Evolutionary conservation across 1,140 invertebrate species (phyloP).

Genomic region (Tetragnatha versicolor): DNA sequence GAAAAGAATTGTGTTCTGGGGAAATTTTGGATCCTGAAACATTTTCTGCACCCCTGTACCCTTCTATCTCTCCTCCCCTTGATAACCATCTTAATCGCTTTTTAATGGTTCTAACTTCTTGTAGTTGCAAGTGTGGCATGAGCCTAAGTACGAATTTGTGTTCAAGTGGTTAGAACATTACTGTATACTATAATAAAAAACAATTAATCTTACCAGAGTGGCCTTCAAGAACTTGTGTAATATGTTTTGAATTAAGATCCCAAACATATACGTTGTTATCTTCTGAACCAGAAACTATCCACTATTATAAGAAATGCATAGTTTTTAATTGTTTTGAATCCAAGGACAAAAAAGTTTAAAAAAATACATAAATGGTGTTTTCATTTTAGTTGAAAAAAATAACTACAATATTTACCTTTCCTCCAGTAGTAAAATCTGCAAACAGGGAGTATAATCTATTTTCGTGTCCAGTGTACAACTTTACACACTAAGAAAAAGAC

Average conservation of each 20-base stretch:
- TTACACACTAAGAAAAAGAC: slow-evolving; percentile 76
- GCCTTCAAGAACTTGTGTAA: slow-evolving; percentile 95
- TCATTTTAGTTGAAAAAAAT: neutral
- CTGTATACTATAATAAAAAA: neutral
- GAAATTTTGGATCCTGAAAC: no score
- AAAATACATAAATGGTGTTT: neutral
- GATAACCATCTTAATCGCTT: no score
- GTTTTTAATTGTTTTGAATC: neutral
- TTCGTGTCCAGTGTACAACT: slow-evolving; percentile 96
- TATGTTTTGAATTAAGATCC: slow-evolving; percentile 99
- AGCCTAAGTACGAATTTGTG: no score
- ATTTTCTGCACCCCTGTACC: no score
- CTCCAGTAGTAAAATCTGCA: slow-evolving; percentile 99
- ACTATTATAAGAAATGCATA: slow-evolving; percentile 70
- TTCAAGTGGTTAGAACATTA: neutral
- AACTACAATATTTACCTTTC: slow-evolving; percentile 78
- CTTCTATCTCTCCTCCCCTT: no score
- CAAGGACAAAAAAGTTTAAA: no score
- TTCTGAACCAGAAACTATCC: slow-evolving; percentile 99
- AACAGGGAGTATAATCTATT: slow-evolving; percentile 99
- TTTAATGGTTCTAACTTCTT: no score
- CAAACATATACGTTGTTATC: slow-evolving; percentile 99
- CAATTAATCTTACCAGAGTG: slow-evolving; percentile 77
- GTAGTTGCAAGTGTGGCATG: no score
- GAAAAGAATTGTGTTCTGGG: no score